phyloP scores from a whole-genome alignment of 2,888 invertebrate genomes.

The Morpho helenor region DNA sequence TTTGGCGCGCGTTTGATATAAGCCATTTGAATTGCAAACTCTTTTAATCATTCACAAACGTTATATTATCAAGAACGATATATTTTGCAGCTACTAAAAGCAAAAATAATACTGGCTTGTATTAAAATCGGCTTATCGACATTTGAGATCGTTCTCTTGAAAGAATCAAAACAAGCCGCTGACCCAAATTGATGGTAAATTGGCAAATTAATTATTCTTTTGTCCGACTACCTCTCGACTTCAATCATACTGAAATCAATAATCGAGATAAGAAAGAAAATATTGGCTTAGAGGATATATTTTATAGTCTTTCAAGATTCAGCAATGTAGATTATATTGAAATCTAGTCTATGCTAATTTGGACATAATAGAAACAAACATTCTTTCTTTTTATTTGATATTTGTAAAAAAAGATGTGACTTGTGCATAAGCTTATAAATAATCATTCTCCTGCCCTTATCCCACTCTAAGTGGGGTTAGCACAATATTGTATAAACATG shows the following conservation, averaged over 20 bases:
- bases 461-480: too few relatives aligned
- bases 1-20: not conserved
- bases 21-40: not conserved
- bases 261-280: too few relatives aligned
- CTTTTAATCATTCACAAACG: constrained; percentile 14
- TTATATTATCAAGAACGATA: constrained; percentile 3
- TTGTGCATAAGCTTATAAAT: too few relatives aligned
- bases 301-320: too few relatives aligned
- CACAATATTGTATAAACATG: too few relatives aligned
- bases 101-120: constrained; percentile 41
- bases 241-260: not conserved
- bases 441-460: too few relatives aligned
- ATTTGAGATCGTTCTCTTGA: constrained; percentile 31
- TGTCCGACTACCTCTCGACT: not conserved
- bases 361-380: too few relatives aligned
- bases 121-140: constrained; percentile 27
- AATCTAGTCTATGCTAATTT: too few relatives aligned
- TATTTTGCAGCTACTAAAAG: constrained; percentile 30
- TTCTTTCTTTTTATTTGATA: too few relatives aligned
- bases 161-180: constrained; percentile 19
- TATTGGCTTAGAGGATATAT: too few relatives aligned
- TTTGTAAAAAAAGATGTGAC: too few relatives aligned
- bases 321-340: too few relatives aligned
- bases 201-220: constrained; percentile 1
- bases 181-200: constrained; percentile 21